A percentile compares a stretch with the other conserved stretches of the same genome.
These are phyloP conservation scores for Trachelus troglodyta DNA, from an alignment of 2,888 invertebrate genomes.

Conservation along the genomic window DNA sequence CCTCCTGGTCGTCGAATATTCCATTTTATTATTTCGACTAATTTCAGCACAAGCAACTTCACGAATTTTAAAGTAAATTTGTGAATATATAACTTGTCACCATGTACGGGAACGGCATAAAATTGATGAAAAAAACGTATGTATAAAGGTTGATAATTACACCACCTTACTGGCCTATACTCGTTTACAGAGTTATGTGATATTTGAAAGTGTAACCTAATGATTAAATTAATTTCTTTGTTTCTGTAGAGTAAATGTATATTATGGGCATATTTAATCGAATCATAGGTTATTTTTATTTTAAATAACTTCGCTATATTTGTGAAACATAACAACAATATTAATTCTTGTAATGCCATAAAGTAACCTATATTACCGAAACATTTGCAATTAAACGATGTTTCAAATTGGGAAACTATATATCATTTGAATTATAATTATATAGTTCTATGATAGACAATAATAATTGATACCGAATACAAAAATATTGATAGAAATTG, in stretches of 20 bases:
- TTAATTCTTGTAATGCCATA: not conserved
- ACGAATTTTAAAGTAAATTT: conserved; percentile 8
- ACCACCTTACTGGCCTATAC: too few relatives aligned
- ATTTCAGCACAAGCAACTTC: not conserved
- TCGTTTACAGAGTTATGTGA: too few relatives aligned
- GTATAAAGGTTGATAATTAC: conserved; percentile 15
- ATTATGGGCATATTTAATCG: not conserved
- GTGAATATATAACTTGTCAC: conserved; percentile 13
- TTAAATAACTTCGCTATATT: too few relatives aligned
- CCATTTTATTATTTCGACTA: not conserved
- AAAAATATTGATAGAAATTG: too few relatives aligned
- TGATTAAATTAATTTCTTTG: not conserved
- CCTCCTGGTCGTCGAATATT: too few relatives aligned
- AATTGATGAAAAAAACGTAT: conserved; percentile 46
- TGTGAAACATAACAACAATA: too few relatives aligned
- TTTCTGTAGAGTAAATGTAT: conserved; percentile 2
- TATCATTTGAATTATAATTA: conserved; percentile 23
- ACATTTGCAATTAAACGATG: conserved; percentile 2
- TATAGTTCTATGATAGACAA: conserved; percentile 1
- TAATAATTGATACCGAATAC: too few relatives aligned
- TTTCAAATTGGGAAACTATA: conserved; percentile 25
- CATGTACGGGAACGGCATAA: conserved; percentile 41
- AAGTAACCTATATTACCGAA: conserved; percentile 30
- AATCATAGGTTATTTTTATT: too few relatives aligned
- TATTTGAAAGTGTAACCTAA: too few relatives aligned